Evolutionary conservation across 2,888 invertebrate genomes (phyloP), one percentile per base, ranked within the genome.

Genomic region (Cotesia congregata): DNA sequence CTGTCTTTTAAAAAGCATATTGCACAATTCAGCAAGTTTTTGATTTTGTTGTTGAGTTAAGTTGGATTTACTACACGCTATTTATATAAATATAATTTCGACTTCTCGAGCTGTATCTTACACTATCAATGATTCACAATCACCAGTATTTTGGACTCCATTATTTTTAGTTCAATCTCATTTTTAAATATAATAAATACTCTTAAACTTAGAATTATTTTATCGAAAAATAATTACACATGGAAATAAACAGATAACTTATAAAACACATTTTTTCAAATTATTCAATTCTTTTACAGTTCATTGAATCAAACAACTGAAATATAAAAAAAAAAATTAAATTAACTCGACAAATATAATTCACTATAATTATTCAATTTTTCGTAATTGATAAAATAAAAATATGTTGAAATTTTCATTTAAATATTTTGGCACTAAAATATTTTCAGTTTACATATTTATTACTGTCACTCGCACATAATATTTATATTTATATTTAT

Each of bases 1-100:
- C 79, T 87, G 87, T 74, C 87, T 85, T 80, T 86, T 85, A 77
- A 86, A 87, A 74, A 87, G 82, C 87, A 87, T 88, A 65, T 65
- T 70, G 1, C 12, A 30, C 60, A 70, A 70, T 70, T 40, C n/a
- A 68, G 15, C 0, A 41, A 41, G 50, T 50, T 50, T 50, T 50
- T 41, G 15, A 4, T 39, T 72, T n/a, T n/a, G 7, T 72, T 72
- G 62, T 62, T 72, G 61, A 50, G 9, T 50, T 4, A 50, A 50
- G 50, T 50, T 12, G 12, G 0, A 50, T 50, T 4, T 12, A 30
- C 30, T 30, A 50, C 50, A 50, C 50, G 50, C 12, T 50, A 50
- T 50, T 50, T 50, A 50, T 9, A 50, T 9, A 50, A 50, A 50
- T 50, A 9, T 50, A 6, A 50, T 9, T 50, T 50, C 12, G 1